These are phyloP conservation scores for Drosophila borborema DNA, from an alignment of 2,888 invertebrate species.

Conservation along the genomic window DNA sequence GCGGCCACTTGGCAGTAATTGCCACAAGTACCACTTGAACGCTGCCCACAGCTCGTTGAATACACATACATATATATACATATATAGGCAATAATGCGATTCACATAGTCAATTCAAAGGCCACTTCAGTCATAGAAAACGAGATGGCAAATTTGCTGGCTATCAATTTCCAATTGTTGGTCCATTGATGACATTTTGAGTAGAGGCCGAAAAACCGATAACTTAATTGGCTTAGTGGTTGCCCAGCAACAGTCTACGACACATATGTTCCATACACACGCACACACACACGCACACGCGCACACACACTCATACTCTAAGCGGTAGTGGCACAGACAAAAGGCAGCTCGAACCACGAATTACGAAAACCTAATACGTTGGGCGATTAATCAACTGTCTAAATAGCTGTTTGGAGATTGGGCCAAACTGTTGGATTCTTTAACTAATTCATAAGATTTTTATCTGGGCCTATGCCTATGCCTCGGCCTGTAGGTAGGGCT, in stretches of 20 bases:
- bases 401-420: conserved; percentile 39
- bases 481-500: not conserved
- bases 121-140: conserved; percentile 41
- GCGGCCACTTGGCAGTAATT: conserved; percentile 47
- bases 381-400: conserved; percentile 75
- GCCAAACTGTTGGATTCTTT: conserved; percentile 33
- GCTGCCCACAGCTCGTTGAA: conserved; percentile 22
- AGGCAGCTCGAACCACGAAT: conserved; percentile 53
- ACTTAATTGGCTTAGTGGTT: conserved; percentile 72
- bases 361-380: conserved; percentile 69
- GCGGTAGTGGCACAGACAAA: conserved; percentile 18
- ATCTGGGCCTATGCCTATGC: conserved; percentile 27
- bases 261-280: conserved; percentile 17
- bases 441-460: conserved; percentile 78
- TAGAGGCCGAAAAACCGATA: conserved; percentile 48
- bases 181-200: conserved; percentile 77
- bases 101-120: conserved; percentile 15
- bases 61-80: not conserved
- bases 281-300: not conserved
- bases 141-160: conserved; percentile 54
- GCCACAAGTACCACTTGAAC: conserved; percentile 51
- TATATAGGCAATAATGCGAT: conserved; percentile 10
- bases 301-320: no score
- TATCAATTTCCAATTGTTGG: conserved; percentile 73
- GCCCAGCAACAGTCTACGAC: conserved; percentile 38